These are phyloP conservation scores for Exaiptasia diaphana DNA, from an alignment of 64 coral and sea anemone genomes.

Conservation along the genomic window DNA sequence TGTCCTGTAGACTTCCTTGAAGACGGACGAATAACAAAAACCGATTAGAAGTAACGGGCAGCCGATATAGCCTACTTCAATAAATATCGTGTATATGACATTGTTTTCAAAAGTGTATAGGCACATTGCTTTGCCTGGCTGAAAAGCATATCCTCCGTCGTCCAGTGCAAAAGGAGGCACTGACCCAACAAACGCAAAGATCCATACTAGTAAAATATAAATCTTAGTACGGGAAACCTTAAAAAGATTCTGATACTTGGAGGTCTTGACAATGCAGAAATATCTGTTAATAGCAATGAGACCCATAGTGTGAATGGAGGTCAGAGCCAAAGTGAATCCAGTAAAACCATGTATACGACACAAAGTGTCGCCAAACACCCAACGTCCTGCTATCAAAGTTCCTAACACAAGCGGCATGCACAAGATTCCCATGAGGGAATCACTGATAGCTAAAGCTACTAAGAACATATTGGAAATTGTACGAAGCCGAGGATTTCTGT, in stretches of 20 bases:
- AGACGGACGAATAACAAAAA: constrained; percentile 29
- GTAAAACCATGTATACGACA: constrained; percentile 3
- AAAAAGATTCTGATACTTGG: constrained; percentile 20
- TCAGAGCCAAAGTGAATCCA: not conserved
- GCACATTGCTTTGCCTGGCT: not conserved
- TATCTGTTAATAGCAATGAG: constrained; percentile 37
- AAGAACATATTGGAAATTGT: constrained; percentile 6
- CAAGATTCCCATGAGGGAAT: not conserved
- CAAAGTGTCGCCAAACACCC: constrained; percentile 1
- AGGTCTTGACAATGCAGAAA: constrained; percentile 27
- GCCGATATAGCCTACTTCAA: constrained; percentile 24
- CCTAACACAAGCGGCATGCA: constrained; percentile 20
- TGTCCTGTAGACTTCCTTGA: constrained; percentile 15
- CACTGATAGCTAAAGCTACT: constrained; percentile 24
- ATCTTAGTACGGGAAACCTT: not conserved
- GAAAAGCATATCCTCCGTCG: not conserved
- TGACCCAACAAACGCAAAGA: not conserved
- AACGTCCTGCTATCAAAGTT: not conserved
- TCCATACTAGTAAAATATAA: not conserved
- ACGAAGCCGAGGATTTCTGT: constrained; percentile 19
- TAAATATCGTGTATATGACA: constrained; percentile 10
- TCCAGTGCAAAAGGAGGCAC: not conserved
- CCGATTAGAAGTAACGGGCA: constrained; percentile 1
- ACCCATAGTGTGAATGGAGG: constrained; percentile 26
- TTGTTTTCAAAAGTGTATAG: constrained; percentile 28